Evolutionary conservation across 2,888 invertebrate genomes (phyloP).

Genomic region (Toxonevra muliebris): DNA sequence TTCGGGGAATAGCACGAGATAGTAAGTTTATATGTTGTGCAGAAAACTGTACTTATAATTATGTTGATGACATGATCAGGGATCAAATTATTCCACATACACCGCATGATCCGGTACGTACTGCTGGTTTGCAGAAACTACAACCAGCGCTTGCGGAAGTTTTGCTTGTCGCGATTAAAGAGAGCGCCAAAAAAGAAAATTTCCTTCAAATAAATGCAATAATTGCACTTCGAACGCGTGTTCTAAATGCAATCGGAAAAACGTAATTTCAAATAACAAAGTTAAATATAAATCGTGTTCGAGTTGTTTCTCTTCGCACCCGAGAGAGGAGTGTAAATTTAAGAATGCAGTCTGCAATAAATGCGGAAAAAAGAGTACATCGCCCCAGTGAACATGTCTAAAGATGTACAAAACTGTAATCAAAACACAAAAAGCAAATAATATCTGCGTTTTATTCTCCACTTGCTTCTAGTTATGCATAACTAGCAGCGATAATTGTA

Average conservation of each 20-base stretch:
- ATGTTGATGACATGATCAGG: constrained; percentile 22
- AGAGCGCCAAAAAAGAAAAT: constrained; percentile 19
- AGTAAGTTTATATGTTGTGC: constrained; percentile 19
- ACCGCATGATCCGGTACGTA: constrained; percentile 23
- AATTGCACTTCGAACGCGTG: not conserved
- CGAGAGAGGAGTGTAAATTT: not conserved
- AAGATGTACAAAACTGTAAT: too few species aligned
- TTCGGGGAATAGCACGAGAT: constrained; percentile 18
- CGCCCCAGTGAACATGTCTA: too few species aligned
- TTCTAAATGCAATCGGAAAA: not conserved
- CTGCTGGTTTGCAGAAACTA: constrained; percentile 27
- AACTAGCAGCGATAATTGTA: too few species aligned
- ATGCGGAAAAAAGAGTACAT: too few species aligned
- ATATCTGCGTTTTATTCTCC: too few species aligned
- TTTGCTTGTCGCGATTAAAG: constrained; percentile 21
- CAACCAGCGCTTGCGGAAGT: constrained; percentile 29
- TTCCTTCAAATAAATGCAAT: constrained; percentile 16
- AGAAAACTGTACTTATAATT: constrained; percentile 5
- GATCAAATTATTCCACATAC: constrained; percentile 20
- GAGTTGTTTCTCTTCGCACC: constrained; percentile 20
- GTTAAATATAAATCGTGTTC: constrained; percentile 8
- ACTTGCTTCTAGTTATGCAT: too few species aligned
- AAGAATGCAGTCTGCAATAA: too few species aligned
- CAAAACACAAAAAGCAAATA: too few species aligned
- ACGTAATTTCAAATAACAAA: not conserved